These are phyloP conservation scores for Notarius lentiginosus DNA, from an alignment of 2,113 vertebrate genomes.

Conservation along the genomic window DNA sequence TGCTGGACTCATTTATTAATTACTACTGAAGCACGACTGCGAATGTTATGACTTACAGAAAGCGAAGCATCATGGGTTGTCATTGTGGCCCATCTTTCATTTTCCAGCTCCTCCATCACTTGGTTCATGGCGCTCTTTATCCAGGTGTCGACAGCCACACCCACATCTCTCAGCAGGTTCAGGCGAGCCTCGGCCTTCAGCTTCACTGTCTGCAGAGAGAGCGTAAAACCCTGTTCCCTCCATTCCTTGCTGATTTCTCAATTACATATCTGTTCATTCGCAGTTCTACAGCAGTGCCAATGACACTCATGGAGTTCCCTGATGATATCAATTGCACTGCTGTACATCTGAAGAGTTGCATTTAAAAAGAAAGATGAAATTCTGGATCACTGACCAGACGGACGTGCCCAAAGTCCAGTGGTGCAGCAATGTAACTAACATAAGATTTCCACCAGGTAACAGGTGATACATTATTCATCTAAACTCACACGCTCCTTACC, in stretches of 20 bases:
- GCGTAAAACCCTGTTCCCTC: neutral
- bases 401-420: neutral
- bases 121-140: conserved; percentile 97
- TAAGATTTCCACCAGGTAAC: neutral
- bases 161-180: conserved; percentile 90
- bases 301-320: neutral
- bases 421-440: neutral
- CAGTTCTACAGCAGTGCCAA: neutral
- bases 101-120: conserved; percentile 97
- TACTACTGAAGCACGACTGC: neutral
- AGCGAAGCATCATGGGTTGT: conserved; percentile 88
- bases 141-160: conserved; percentile 94
- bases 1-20: neutral
- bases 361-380: neutral
- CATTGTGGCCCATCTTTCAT: conserved; percentile 87
- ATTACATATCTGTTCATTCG: neutral
- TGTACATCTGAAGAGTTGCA: neutral
- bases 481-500: conserved; percentile 65
- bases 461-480: neutral
- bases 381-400: conserved; percentile 3
- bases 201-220: conserved; percentile 81
- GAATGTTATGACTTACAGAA: conserved; percentile 74
- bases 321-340: neutral
- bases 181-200: conserved; percentile 94
- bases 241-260: neutral